A percentile compares a stretch with the other conserved stretches of the same genome.
Evolutionary conservation across 2,797 vertebrate species (phyloP).

Genomic region (Alca torda): DNA sequence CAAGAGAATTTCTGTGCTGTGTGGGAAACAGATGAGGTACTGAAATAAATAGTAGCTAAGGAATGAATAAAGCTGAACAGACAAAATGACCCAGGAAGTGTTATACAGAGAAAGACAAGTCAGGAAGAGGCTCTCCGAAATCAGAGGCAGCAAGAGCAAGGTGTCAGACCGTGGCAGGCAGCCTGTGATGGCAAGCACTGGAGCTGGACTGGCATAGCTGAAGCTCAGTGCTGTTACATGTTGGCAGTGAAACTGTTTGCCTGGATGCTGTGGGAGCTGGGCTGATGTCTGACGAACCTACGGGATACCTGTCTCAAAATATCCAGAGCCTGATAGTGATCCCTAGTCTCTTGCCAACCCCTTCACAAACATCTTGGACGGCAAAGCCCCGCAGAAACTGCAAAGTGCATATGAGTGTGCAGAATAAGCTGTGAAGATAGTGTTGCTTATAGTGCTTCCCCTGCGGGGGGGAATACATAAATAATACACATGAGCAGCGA

Average conservation of each 20-base stretch:
- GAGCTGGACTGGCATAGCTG: not conserved
- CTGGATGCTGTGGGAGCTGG: not conserved
- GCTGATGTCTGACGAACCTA: not conserved
- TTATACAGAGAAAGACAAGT: not conserved
- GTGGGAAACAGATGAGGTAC: not conserved
- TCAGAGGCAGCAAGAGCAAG: not conserved
- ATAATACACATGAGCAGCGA: not conserved
- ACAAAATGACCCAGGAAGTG: not conserved
- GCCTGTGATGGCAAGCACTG: not conserved
- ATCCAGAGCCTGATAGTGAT: not conserved
- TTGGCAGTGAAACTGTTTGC: not conserved
- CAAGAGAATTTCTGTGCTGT: not conserved
- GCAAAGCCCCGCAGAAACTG: not conserved
- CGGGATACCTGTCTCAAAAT: not conserved
- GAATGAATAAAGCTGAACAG: not conserved
- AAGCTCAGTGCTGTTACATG: not conserved
- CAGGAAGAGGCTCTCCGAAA: not conserved
- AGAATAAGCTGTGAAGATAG: accelerated
- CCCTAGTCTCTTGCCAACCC: not conserved
- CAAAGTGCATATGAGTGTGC: accelerated
- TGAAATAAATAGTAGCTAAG: not conserved
- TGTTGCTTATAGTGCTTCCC: not conserved
- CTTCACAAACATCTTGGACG: not conserved
- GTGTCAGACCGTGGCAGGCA: not conserved
- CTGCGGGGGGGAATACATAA: accelerated